Percentiles rank a stretch among this genome's conserved stretches.
Evolutionary conservation across 2,797 vertebrate species (phyloP).

Genomic region (Leucoraja ocellata): DNA sequence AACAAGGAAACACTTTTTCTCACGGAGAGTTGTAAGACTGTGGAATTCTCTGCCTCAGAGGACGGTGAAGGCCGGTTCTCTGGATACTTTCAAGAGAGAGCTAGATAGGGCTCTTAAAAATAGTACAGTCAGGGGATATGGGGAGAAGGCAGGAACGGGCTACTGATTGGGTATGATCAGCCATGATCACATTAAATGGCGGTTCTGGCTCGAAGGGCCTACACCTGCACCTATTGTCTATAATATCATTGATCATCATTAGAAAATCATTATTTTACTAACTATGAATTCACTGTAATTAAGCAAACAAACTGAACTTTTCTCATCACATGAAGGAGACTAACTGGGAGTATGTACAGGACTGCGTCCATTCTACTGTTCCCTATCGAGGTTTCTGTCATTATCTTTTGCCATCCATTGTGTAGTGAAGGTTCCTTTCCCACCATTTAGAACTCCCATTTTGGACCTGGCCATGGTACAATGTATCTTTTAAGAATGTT

Average conservation of each 20-base stretch:
- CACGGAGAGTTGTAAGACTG: too few species aligned
- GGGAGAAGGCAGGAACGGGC: too few species aligned
- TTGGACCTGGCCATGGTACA: background rate
- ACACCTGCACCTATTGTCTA: too few species aligned
- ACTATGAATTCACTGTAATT: background rate
- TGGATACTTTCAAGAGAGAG: too few species aligned
- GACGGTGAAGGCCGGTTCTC: too few species aligned
- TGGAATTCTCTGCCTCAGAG: too few species aligned
- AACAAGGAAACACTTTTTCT: too few species aligned
- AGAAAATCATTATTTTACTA: conserved; percentile 6
- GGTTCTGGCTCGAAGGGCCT: too few species aligned
- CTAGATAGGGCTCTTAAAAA: too few species aligned
- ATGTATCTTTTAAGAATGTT: background rate
- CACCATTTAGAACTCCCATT: background rate
- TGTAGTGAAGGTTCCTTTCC: background rate
- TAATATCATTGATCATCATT: background rate
- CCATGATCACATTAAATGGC: too few species aligned
- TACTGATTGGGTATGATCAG: too few species aligned
- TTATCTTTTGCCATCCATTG: background rate
- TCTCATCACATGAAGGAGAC: background rate
- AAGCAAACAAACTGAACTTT: background rate
- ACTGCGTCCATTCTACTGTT: background rate
- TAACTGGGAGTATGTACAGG: background rate
- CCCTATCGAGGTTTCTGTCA: background rate
- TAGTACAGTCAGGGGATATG: too few species aligned